phyloP scores from a whole-genome alignment of 1,140 invertebrate genomes.

The Dendroctonus valens region DNA sequence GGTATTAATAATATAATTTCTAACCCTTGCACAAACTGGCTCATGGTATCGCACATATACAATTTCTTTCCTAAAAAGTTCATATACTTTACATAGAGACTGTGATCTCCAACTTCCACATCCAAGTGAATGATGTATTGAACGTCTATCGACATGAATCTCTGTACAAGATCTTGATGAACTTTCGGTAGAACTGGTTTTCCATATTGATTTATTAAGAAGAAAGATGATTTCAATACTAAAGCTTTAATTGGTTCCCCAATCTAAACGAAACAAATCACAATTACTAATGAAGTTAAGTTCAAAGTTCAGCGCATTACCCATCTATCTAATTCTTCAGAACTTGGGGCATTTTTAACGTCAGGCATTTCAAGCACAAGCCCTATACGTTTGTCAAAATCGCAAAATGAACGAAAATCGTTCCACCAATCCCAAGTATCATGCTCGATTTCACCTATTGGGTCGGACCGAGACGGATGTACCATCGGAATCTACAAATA shows the following conservation, averaged over 20 bases:
- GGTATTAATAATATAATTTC: neutral
- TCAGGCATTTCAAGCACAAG: slow-evolving; percentile 62
- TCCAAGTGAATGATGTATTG: slow-evolving; percentile 77
- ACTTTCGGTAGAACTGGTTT: slow-evolving; percentile 85
- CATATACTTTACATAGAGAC: slow-evolving; percentile 83
- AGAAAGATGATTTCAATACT: slow-evolving; percentile 79
- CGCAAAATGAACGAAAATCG: slow-evolving; percentile 71
- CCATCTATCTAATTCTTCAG: slow-evolving; percentile 77
- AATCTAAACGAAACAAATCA: slow-evolving; percentile 47
- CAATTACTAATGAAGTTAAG: slow-evolving; percentile 39
- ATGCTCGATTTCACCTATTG: slow-evolving; percentile 54
- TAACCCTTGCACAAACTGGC: slow-evolving; percentile 47
- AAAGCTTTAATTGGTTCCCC: slow-evolving; percentile 88
- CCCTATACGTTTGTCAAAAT: slow-evolving; percentile 73
- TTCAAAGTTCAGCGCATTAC: neutral
- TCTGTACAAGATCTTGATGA: slow-evolving; percentile 76
- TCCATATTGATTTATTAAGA: slow-evolving; percentile 74
- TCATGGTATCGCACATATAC: slow-evolving; percentile 40
- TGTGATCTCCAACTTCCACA: slow-evolving; percentile 53
- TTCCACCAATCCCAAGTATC: slow-evolving; percentile 89
- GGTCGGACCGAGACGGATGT: slow-evolving; percentile 53
- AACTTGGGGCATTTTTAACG: slow-evolving; percentile 63
- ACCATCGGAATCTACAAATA: slow-evolving; percentile 64
- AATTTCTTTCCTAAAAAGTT: slow-evolving; percentile 72
- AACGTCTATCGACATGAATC: slow-evolving; percentile 67